phyloP scores from a whole-genome alignment of 2,888 invertebrate genomes.

The Epirrhoe tristata region DNA sequence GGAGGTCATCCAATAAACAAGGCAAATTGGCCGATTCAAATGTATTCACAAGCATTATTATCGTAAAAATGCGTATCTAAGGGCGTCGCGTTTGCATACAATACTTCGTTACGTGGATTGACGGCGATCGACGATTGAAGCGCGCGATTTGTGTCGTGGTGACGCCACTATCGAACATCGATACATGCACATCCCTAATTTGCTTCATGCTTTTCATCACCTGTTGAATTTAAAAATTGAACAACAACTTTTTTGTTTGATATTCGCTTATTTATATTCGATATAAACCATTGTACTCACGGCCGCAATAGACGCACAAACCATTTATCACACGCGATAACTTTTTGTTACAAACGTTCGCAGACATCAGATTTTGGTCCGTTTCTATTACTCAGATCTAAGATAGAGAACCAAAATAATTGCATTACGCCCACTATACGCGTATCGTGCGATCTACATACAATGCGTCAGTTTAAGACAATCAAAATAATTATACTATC shows the following conservation, averaged over 20 bases:
- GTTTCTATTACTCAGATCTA: constrained; percentile 43
- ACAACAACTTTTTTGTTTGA: neutral
- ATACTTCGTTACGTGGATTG: constrained; percentile 71
- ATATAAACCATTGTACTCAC: neutral
- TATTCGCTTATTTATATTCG: neutral
- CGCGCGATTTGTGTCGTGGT: constrained; percentile 58
- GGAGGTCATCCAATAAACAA: constrained; percentile 27
- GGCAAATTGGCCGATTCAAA: constrained; percentile 35
- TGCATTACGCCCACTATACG: constrained; percentile 38
- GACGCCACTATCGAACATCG: constrained; percentile 46
- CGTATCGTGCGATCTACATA: constrained; percentile 49
- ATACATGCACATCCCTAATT: constrained; percentile 61
- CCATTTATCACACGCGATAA: constrained; percentile 32
- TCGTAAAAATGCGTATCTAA: constrained; percentile 53
- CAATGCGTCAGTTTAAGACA: constrained; percentile 54
- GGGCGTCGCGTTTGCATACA: constrained; percentile 72
- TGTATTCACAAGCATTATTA: constrained; percentile 50
- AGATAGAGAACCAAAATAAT: constrained; percentile 45
- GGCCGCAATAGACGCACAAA: constrained; percentile 4
- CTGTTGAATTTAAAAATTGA: constrained; percentile 51
- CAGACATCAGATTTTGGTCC: constrained; percentile 35
- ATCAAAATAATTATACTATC: constrained; percentile 61
- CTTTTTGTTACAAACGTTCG: constrained; percentile 31
- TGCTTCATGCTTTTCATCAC: constrained; percentile 65
- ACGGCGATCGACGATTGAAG: constrained; percentile 59